Percentiles rank a stretch among this genome's conserved stretches.
Conservation (phyloP, 2,797 vertebrate species). For the Cephalopachus bancanus region DNA sequence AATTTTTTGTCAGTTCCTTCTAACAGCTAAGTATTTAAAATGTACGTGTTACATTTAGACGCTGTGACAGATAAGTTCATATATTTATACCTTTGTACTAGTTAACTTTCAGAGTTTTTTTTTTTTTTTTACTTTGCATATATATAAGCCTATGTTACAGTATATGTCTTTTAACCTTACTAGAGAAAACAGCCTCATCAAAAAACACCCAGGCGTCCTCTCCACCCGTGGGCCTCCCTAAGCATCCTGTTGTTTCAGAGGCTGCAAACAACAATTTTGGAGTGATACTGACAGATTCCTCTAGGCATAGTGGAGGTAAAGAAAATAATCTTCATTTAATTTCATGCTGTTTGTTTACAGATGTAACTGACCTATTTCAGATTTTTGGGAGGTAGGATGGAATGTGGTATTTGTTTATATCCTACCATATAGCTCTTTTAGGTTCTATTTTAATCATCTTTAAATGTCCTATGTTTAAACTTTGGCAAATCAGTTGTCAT, state of each 20-base stretch:
- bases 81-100: neutral
- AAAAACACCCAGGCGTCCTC: constrained; percentile 94
- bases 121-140: neutral
- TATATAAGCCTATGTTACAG: neutral
- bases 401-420: neutral
- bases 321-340: neutral
- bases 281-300: constrained; percentile 92
- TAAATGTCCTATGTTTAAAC: constrained; percentile 40
- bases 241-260: constrained; percentile 91
- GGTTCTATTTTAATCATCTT: constrained; percentile 57
- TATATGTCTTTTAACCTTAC: constrained; percentile 24
- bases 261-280: constrained; percentile 92
- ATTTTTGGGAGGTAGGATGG: neutral
- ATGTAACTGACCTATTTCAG: neutral
- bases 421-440: neutral
- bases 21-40: neutral
- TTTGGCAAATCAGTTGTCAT: neutral
- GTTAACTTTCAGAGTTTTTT: neutral
- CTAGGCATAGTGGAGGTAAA: constrained; percentile 90
- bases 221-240: constrained; percentile 90
- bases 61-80: neutral
- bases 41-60: neutral
- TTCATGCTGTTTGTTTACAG: neutral
- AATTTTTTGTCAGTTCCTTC: constrained; percentile 18
- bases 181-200: constrained; percentile 90